Percentiles rank a stretch among this genome's conserved stretches.
These are phyloP conservation scores for Rhabditoides inermis DNA, from an alignment of 2,888 invertebrate genomes.

Conservation along the genomic window DNA sequence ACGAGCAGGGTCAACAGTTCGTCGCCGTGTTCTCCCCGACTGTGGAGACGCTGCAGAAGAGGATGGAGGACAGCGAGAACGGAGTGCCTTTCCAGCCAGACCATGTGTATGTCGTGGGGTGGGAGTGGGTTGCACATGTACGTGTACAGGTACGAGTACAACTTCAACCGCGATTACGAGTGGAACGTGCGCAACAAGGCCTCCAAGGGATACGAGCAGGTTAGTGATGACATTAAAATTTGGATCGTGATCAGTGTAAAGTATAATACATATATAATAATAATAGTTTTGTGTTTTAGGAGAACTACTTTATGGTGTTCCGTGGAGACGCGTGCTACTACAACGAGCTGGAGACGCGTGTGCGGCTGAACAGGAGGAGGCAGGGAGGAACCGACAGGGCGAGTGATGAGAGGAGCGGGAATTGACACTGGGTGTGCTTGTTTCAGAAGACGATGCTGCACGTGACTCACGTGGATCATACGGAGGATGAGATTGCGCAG, in stretches of 20 bases:
- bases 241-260: too few relatives aligned
- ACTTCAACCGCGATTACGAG: constrained; percentile 93
- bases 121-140: background rate
- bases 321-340: constrained; percentile 53
- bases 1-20: constrained; percentile 95
- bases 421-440: constrained; percentile 50
- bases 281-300: constrained; percentile 21
- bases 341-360: constrained; percentile 57
- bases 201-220: constrained; percentile 54
- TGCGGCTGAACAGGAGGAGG: constrained; percentile 51
- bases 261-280: too few relatives aligned
- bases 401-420: constrained; percentile 53
- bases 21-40: constrained; percentile 96
- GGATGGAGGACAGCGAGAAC: constrained; percentile 72
- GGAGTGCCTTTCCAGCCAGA: constrained; percentile 65
- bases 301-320: constrained; percentile 56
- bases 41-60: constrained; percentile 79
- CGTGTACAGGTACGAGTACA: constrained; percentile 72
- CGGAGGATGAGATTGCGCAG: constrained; percentile 1
- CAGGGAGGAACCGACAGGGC: too few relatives aligned
- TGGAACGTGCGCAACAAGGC: constrained; percentile 88
- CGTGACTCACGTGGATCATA: constrained; percentile 5
- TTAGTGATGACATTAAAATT: too few relatives aligned
- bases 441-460: constrained; percentile 9
- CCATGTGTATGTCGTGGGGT: constrained; percentile 9